These are phyloP conservation scores for Crotalus tigris DNA, from an alignment of 2,113 vertebrate species.

Conservation along the genomic window DNA sequence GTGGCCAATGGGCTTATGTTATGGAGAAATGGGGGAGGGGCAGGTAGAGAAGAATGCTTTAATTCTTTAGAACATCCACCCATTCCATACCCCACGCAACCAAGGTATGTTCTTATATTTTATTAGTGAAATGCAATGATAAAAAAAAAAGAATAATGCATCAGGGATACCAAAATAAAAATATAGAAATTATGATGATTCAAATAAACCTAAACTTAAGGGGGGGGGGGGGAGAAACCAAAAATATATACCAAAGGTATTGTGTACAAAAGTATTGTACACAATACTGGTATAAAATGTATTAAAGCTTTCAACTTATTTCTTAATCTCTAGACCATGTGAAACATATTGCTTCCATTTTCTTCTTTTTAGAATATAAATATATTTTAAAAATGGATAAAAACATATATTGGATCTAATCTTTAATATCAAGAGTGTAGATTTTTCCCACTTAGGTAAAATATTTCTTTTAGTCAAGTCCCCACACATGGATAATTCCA, in stretches of 20 bases:
- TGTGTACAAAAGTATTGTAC: too few relatives aligned
- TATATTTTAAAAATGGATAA: neutral
- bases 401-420: neutral
- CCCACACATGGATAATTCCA: neutral
- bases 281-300: neutral
- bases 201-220: neutral
- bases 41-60: neutral
- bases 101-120: neutral
- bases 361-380: neutral
- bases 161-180: neutral
- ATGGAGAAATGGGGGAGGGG: neutral
- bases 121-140: neutral
- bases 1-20: neutral
- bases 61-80: neutral
- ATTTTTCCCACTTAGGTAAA: neutral
- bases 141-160: neutral
- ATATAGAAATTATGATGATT: neutral
- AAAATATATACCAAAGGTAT: neutral
- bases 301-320: neutral
- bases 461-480: neutral
- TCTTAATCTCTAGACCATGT: neutral
- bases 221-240: neutral
- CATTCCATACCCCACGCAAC: neutral
- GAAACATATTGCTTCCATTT: neutral
- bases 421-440: neutral